A percentile compares a stretch with the other conserved stretches of the same genome.
Conservation (phyloP, 1,140 invertebrate species). For the Drosophila punjabiensis region DNA sequence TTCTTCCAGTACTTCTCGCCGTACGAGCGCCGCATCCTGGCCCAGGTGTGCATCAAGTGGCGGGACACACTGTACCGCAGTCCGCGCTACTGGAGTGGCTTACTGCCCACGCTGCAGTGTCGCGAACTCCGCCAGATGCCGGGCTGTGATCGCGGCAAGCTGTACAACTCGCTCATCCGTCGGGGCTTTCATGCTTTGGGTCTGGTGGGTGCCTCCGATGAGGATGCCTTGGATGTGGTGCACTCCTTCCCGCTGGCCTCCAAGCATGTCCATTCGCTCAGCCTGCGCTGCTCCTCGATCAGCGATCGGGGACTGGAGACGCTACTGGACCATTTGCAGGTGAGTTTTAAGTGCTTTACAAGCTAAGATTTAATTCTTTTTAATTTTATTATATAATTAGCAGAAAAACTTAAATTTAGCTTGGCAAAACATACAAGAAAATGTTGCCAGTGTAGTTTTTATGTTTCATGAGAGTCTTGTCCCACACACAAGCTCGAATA, state of each 20-base stretch:
- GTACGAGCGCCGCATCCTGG: slow-evolving; percentile 91
- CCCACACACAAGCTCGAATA: slow-evolving; percentile 17
- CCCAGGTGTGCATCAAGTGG: slow-evolving; percentile 94
- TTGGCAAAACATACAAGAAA: background rate
- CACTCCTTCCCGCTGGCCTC: slow-evolving; percentile 93
- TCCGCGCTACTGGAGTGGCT: slow-evolving; percentile 93
- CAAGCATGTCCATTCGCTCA: slow-evolving; percentile 93
- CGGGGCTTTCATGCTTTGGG: slow-evolving; percentile 94
- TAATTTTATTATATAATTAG: background rate
- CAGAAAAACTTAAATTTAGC: background rate
- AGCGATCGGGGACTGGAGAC: slow-evolving; percentile 95
- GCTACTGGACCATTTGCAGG: slow-evolving; percentile 94
- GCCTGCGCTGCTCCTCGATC: slow-evolving; percentile 93
- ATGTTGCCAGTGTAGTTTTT: background rate
- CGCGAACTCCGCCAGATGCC: slow-evolving; percentile 90
- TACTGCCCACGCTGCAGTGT: slow-evolving; percentile 93
- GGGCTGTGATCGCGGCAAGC: slow-evolving; percentile 89
- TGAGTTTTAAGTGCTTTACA: slow-evolving; percentile 74
- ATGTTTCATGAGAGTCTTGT: background rate
- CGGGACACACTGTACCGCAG: slow-evolving; percentile 93
- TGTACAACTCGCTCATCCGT: slow-evolving; percentile 93
- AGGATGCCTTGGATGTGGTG: slow-evolving; percentile 95
- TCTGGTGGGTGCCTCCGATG: slow-evolving; percentile 93
- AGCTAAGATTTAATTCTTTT: background rate
- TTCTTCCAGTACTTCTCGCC: slow-evolving; percentile 95